Evolutionary conservation across 2,888 invertebrate genomes (phyloP).

Genomic region (Diadegma fenestrale): DNA sequence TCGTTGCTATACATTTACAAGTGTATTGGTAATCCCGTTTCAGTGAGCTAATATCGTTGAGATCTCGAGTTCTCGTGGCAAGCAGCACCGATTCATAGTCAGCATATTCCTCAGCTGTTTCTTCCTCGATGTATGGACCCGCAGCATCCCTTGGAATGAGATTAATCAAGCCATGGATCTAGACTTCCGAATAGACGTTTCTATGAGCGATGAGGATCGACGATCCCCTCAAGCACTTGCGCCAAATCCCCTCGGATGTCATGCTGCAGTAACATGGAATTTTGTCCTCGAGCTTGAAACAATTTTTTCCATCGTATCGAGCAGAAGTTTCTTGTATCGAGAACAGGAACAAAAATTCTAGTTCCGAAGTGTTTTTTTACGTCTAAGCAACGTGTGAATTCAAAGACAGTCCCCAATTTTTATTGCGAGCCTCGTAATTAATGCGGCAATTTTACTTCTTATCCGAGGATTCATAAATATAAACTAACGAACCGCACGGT

Average conservation of each 20-base stretch:
- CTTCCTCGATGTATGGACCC: neutral
- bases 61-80: constrained; percentile 33
- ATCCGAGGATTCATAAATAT: constrained; percentile 6
- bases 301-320: neutral
- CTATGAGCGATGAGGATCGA: neutral
- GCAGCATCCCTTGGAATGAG: neutral
- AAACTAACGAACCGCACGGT: neutral
- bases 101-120: constrained; percentile 6
- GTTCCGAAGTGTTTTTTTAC: neutral
- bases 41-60: constrained; percentile 46
- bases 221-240: neutral
- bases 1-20: neutral
- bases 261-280: neutral
- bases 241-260: neutral
- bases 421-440: neutral
- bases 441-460: neutral
- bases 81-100: constrained; percentile 18
- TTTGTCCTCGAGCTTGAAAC: neutral
- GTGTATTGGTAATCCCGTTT: constrained; percentile 31
- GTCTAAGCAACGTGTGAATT: neutral
- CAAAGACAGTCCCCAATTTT: neutral
- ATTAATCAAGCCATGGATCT: neutral
- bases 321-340: neutral
- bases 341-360: neutral
- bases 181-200: neutral